phyloP scores from a whole-genome alignment of 2,113 vertebrate genomes.

The Picathartes gymnocephalus region DNA sequence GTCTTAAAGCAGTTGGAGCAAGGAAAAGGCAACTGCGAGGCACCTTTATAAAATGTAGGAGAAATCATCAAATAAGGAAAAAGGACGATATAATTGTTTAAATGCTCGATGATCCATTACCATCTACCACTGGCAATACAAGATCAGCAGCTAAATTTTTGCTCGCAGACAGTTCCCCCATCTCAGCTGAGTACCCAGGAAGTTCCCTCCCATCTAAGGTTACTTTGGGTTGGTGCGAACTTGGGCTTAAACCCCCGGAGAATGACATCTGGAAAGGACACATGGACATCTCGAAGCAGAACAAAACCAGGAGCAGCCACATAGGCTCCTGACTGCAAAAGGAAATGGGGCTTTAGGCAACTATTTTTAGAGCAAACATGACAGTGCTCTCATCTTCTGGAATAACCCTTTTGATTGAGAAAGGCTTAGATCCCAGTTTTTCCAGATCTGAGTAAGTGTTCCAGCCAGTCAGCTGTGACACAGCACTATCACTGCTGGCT shows the following conservation, averaged over 20 bases:
- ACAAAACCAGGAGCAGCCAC: not conserved
- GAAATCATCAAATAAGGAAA: not conserved
- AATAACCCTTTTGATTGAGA: not conserved
- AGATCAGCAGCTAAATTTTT: not conserved
- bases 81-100: not conserved
- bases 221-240: not conserved
- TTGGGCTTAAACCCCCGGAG: not conserved
- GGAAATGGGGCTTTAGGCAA: not conserved
- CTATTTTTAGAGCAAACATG: slow-evolving; percentile 3
- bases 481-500: not conserved
- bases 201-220: not conserved
- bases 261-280: not conserved
- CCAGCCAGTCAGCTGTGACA: not conserved
- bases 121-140: not conserved
- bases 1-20: not conserved
- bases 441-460: not conserved
- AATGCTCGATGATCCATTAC: not conserved
- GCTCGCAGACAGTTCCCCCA: not conserved
- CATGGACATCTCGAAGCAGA: not conserved
- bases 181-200: not conserved
- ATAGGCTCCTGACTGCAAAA: not conserved
- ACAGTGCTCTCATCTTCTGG: not conserved
- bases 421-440: not conserved
- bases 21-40: not conserved
- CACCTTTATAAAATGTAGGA: not conserved